Evolutionary conservation across 1,140 invertebrate genomes (phyloP).

Genomic region (Forficula auricularia): DNA sequence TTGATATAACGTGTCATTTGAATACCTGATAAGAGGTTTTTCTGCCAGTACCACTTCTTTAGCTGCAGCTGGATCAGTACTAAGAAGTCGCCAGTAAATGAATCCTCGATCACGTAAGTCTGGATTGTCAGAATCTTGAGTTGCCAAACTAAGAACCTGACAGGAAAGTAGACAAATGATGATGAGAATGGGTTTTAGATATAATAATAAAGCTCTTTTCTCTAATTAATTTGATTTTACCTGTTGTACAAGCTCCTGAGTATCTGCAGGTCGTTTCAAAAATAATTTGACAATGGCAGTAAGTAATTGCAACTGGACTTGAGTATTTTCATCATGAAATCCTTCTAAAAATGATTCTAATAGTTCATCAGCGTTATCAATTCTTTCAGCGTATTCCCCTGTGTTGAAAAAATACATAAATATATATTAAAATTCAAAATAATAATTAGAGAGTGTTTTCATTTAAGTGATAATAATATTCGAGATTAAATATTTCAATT

Average conservation of each 20-base stretch:
- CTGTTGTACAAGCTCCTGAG: slow-evolving; percentile 90
- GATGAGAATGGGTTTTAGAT: no score
- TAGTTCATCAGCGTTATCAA: slow-evolving; percentile 98
- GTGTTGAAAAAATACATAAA: no score
- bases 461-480: background rate
- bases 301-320: slow-evolving; percentile 91
- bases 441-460: no score
- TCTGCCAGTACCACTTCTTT: slow-evolving; percentile 99
- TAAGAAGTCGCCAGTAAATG: slow-evolving; percentile 97
- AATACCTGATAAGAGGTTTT: slow-evolving; percentile 71
- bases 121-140: slow-evolving; percentile 98
- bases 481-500: background rate
- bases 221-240: slow-evolving; percentile 13
- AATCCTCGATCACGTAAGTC: slow-evolving; percentile 96
- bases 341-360: slow-evolving; percentile 97
- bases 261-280: slow-evolving; percentile 92
- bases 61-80: slow-evolving; percentile 94
- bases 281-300: slow-evolving; percentile 98
- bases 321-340: slow-evolving; percentile 99
- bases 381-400: slow-evolving; percentile 87
- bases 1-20: no score
- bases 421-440: no score
- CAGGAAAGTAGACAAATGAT: background rate
- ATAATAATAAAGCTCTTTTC: no score
- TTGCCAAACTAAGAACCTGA: slow-evolving; percentile 77